Evolutionary conservation across 2,888 invertebrate genomes (phyloP), one percentile per base, ranked within the genome.

Genomic region (Amaurobius ferox): DNA sequence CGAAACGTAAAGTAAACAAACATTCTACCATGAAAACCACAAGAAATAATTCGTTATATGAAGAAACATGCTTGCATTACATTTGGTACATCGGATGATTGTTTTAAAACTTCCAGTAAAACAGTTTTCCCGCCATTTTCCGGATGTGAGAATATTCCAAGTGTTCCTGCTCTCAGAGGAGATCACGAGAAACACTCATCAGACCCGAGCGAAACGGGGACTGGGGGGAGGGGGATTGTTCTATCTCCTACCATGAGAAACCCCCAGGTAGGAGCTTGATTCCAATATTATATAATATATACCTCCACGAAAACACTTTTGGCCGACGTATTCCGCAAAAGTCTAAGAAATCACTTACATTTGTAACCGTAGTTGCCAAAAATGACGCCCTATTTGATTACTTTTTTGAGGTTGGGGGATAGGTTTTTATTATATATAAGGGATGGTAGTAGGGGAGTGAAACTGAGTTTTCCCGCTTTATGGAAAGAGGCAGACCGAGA

Each of bases 221-320:
- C 23, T 0, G 55, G 3, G 13, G 19, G 55, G 55, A 16, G 55
- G 55, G 55, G 55, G 55, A 23, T 55, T 55, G 55, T 55, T 55
- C 55, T 55, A 55, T 19, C 55, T 55, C 55, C 55, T 55, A 11
- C 55, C 55, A 23, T 55, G 55, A 23, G 55, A 55, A 35, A 23
- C 23, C 48, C 64, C 66, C 67, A 23, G 16, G 39, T n/a, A 32
- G n/a, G n/a, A 26, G 73, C 68, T 61, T 76, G 83, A 83, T 83
- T 83, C 83, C 83, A 66, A 83, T 83, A 83, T 83, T 83, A 83
- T 77, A 81, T 83, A 77, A 83, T 83, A 83, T 77, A 83, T 77
- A 81, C 74, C 76, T 76, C 76, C 55, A 30, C 71, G 71, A 76
- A 68, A 80, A 80, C 61, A n/a, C 40, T 55, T 48, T 68, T 35